phyloP scores from a whole-genome alignment of 2,888 invertebrate genomes.

The Tipula confusa region DNA sequence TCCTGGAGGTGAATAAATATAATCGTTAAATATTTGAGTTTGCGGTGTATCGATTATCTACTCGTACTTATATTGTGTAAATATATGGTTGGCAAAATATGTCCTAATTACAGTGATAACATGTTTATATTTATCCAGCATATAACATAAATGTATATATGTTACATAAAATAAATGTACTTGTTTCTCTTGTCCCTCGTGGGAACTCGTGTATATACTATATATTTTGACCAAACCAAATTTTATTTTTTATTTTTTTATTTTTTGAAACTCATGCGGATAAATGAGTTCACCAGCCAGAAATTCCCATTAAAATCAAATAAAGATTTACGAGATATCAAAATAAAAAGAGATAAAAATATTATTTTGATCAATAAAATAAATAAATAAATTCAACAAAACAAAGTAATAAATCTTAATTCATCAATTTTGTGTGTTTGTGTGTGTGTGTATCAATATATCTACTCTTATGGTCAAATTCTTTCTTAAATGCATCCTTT shows the following conservation, averaged over 20 bases:
- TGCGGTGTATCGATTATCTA: no score
- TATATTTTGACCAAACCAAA: background rate
- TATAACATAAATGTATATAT: no score
- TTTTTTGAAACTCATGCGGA: no score
- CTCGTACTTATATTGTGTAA: no score
- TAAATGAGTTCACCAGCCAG: background rate
- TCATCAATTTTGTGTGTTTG: background rate
- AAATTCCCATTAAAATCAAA: constrained; percentile 12
- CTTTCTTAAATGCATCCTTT: background rate
- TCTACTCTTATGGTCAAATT: background rate
- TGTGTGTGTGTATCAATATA: background rate
- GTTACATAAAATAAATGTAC: no score
- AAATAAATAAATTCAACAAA: background rate
- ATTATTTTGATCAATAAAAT: background rate
- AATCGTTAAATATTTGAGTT: no score
- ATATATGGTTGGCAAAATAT: no score
- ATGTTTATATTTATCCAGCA: no score
- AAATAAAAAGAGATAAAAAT: background rate
- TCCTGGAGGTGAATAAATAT: no score
- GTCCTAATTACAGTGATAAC: no score
- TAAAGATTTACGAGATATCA: constrained; percentile 25
- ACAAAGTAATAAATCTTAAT: constrained; percentile 20
- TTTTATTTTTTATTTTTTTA: background rate
- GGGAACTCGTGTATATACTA: no score
- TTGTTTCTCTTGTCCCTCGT: no score